phyloP scores from a whole-genome alignment of 2,888 invertebrate genomes.

The Amiota minor region DNA sequence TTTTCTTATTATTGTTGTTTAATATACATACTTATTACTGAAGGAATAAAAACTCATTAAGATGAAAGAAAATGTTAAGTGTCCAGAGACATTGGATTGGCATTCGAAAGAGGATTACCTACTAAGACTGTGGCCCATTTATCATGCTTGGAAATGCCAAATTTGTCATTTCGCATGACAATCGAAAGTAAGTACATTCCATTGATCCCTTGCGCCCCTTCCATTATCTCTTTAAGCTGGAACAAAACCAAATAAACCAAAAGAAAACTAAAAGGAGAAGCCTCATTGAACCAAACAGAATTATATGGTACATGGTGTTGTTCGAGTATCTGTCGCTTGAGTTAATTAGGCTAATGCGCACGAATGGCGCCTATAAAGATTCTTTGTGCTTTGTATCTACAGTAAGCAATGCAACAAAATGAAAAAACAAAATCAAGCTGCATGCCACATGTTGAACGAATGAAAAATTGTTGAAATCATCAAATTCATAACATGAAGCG shows the following conservation, averaged over 20 bases:
- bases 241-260: too few relatives aligned
- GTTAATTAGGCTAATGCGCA: constrained; percentile 28
- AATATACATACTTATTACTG: too few relatives aligned
- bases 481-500: constrained; percentile 13
- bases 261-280: neutral
- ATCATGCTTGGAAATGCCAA: constrained; percentile 26
- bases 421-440: constrained; percentile 26
- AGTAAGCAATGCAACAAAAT: neutral
- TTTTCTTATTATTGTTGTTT: too few relatives aligned
- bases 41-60: constrained; percentile 16
- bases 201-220: neutral
- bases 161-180: constrained; percentile 24
- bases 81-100: neutral
- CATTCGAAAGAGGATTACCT: neutral
- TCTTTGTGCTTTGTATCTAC: neutral
- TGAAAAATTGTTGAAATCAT: constrained; percentile 15
- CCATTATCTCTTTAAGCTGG: too few relatives aligned
- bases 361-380: constrained; percentile 5
- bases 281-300: neutral
- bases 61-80: neutral
- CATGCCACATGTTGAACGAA: constrained; percentile 16
- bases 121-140: constrained; percentile 1
- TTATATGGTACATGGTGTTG: neutral
- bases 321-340: neutral
- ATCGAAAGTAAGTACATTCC: neutral